Percentiles rank a stretch among this genome's conserved stretches.
Evolutionary conservation across 1,140 invertebrate species (phyloP).

Genomic region (Galleria mellonella): DNA sequence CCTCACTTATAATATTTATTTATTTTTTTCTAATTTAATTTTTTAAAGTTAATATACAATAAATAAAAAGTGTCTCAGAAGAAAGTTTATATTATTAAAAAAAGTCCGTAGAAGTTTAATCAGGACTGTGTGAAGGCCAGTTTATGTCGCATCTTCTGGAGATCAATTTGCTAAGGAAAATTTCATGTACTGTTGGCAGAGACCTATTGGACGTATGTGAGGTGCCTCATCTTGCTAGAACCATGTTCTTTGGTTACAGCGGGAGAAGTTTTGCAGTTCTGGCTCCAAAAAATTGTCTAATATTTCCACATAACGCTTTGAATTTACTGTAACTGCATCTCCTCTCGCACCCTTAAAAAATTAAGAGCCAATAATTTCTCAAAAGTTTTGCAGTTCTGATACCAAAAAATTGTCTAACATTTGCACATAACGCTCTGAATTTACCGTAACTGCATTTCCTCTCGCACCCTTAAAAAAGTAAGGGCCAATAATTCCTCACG

Average conservation of each 20-base stretch:
- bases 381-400: conserved; percentile 14
- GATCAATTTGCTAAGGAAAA: conserved; percentile 1
- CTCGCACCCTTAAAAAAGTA: conserved; percentile 21
- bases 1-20: no score
- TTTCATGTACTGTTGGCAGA: conserved; percentile 2
- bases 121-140: neutral
- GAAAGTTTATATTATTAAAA: no score
- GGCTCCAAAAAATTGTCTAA: no score
- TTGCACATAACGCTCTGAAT: conserved; percentile 16
- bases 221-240: no score
- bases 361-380: no score
- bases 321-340: no score
- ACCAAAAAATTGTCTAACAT: conserved; percentile 15
- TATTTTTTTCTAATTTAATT: no score
- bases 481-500: conserved; percentile 16
- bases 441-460: conserved; percentile 4
- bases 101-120: neutral
- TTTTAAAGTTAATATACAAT: no score
- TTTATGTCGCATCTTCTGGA: neutral
- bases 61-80: no score
- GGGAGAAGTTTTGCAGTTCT: conserved; percentile 10
- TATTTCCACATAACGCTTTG: no score
- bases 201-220: conserved; percentile 13
- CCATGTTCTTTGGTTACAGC: no score
- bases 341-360: no score